phyloP scores from a whole-genome alignment of 2,797 vertebrate species.

The Tokudaia muenninki region DNA sequence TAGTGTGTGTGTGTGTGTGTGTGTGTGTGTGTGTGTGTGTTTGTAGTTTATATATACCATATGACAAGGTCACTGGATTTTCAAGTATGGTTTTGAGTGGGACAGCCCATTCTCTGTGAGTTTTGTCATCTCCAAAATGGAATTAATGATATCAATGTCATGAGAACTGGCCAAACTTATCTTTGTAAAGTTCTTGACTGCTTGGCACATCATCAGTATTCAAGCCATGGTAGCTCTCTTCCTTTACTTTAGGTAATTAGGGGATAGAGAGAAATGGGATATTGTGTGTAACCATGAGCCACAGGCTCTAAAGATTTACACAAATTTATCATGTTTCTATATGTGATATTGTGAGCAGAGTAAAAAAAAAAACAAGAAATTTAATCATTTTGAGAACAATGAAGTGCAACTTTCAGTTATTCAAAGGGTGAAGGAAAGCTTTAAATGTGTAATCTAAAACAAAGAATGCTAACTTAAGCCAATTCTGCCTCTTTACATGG shows the following conservation, averaged over 20 bases:
- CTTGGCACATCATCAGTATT: not conserved
- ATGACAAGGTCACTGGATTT: not conserved
- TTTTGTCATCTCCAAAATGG: not conserved
- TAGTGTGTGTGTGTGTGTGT: not conserved
- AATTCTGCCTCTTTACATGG: conserved; percentile 22
- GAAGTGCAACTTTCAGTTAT: conserved; percentile 41
- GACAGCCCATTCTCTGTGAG: not conserved
- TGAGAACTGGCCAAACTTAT: not conserved
- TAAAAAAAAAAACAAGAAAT: conserved; percentile 24
- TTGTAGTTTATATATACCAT: accelerated
- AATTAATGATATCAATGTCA: not conserved
- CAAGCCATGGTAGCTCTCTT: not conserved
- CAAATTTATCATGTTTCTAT: conserved; percentile 21
- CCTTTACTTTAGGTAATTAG: not conserved
- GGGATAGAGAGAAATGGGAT: not conserved
- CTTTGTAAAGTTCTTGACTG: not conserved
- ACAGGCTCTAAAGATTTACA: not conserved
- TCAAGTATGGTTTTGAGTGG: not conserved
- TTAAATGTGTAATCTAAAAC: conserved; percentile 47
- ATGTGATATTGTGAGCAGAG: conserved; percentile 31
- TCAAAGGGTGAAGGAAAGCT: conserved; percentile 15
- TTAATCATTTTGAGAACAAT: conserved; percentile 66
- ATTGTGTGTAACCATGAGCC: not conserved
- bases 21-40: not conserved
- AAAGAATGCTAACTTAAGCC: conserved; percentile 43